Evolutionary conservation across 2,797 vertebrate genomes (phyloP).

Genomic region (Zenarchopterus dispar): DNA sequence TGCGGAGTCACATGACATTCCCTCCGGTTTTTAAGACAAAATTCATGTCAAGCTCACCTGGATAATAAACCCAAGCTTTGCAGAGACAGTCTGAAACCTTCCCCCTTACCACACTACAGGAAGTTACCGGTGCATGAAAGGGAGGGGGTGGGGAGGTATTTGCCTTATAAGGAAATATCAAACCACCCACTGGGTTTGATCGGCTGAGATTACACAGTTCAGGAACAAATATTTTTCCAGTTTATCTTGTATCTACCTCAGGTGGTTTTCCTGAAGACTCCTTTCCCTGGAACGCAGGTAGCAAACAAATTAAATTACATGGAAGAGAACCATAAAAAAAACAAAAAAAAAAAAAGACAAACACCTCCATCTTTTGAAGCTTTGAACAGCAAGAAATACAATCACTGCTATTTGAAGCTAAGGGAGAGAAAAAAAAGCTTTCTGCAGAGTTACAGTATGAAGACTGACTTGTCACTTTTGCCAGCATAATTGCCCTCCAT

Average conservation of each 20-base stretch:
- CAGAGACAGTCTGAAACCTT: no score
- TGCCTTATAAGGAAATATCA: neutral
- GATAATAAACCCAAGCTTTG: no score
- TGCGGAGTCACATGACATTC: no score
- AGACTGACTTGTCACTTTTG: conserved; percentile 58
- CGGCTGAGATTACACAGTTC: conserved; percentile 30
- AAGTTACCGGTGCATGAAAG: no score
- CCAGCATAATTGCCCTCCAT: conserved; percentile 69
- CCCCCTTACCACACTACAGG: no score
- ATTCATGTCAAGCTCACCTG: no score
- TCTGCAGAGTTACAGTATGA: conserved; percentile 42
- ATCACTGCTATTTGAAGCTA: conserved; percentile 22
- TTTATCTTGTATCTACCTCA: conserved; percentile 30
- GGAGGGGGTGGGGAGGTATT: neutral
- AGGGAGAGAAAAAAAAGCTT: conserved; percentile 24
- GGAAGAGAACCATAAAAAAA: conserved; percentile 18
- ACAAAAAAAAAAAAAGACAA: conserved; percentile 28
- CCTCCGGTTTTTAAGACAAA: no score
- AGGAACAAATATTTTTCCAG: conserved; percentile 33
- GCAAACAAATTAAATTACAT: conserved; percentile 48
- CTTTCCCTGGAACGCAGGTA: conserved; percentile 22
- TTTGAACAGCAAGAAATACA: conserved; percentile 23
- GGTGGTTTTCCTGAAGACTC: conserved; percentile 25
- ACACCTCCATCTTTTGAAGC: conserved; percentile 30
- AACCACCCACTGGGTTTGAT: conserved; percentile 7